A percentile compares a stretch with the other conserved stretches of the same genome.
Conservation (phyloP, 2,797 vertebrate genomes). For the Alfaro cultratus region DNA sequence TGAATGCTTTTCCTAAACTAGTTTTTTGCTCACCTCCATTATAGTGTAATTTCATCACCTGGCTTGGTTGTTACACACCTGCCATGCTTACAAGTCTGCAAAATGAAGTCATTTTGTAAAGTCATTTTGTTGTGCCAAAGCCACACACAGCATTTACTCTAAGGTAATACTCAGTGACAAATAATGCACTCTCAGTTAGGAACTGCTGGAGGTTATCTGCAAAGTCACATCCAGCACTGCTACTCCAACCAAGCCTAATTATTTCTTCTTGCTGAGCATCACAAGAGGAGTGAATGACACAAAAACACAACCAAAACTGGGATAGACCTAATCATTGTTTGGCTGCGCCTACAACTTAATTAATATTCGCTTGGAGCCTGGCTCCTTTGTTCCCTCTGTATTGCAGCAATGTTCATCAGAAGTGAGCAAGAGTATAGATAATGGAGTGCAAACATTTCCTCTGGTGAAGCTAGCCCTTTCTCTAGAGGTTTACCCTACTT, state of each 20-base stretch:
- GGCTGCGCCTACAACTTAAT: slow-evolving; percentile 78
- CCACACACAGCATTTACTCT: slow-evolving; percentile 34
- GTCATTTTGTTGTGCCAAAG: slow-evolving; percentile 49
- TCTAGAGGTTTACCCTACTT: slow-evolving; percentile 84
- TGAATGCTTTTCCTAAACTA: slow-evolving; percentile 37
- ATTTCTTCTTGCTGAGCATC: slow-evolving; percentile 74
- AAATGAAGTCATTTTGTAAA: slow-evolving; percentile 62
- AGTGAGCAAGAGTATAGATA: slow-evolving; percentile 80
- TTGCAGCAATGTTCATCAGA: slow-evolving; percentile 79
- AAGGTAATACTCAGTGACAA: slow-evolving; percentile 52
- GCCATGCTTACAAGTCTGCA: slow-evolving; percentile 33
- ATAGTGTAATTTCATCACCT: slow-evolving; percentile 27
- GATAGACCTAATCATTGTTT: slow-evolving; percentile 78
- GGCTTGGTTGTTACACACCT: slow-evolving; percentile 55
- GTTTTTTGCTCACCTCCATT: slow-evolving; percentile 44
- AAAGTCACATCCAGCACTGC: slow-evolving; percentile 51
- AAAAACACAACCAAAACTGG: slow-evolving; percentile 73
- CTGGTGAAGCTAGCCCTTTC: slow-evolving; percentile 74
- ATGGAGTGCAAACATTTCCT: slow-evolving; percentile 79
- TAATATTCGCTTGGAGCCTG: slow-evolving; percentile 77
- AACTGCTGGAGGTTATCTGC: slow-evolving; percentile 51
- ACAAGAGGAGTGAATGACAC: slow-evolving; percentile 67
- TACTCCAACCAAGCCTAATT: slow-evolving; percentile 66
- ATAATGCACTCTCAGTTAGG: slow-evolving; percentile 45
- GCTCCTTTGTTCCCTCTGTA: slow-evolving; percentile 79